A percentile compares a stretch with the other conserved stretches of the same genome.
Conservation (phyloP, 2,797 vertebrate genomes). For the Lophotriccus pileatus region DNA sequence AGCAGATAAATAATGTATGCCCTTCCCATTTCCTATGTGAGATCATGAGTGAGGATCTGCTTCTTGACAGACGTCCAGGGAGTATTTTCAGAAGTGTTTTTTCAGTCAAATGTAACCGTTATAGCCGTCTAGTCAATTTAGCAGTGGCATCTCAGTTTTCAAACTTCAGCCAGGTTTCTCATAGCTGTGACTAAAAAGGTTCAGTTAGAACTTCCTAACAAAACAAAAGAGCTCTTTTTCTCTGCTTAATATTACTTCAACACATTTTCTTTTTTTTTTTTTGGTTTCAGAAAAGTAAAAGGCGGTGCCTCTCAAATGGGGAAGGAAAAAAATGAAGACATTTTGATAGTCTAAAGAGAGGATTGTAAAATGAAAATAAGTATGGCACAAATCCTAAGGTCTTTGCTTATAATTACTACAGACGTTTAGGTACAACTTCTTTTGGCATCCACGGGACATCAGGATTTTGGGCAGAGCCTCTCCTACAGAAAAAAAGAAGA, state of each 20-base stretch:
- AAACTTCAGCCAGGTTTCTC: slow-evolving; percentile 37
- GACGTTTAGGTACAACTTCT: background rate
- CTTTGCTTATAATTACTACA: background rate
- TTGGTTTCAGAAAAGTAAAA: background rate
- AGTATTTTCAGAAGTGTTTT: slow-evolving; percentile 43
- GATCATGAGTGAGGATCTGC: slow-evolving; percentile 34
- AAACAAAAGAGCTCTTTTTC: slow-evolving; percentile 25
- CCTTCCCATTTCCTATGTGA: slow-evolving; percentile 39
- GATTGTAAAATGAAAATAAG: background rate
- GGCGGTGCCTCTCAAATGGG: background rate
- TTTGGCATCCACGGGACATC: background rate
- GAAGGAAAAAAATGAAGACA: background rate
- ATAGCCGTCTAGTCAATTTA: slow-evolving; percentile 16
- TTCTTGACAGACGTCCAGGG: slow-evolving; percentile 28
- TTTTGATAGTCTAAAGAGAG: background rate
- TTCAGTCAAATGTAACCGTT: slow-evolving; percentile 21
- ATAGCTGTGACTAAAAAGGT: background rate
- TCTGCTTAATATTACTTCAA: background rate
- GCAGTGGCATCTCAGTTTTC: slow-evolving; percentile 40
- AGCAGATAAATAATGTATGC: slow-evolving; percentile 36
- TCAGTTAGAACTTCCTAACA: background rate
- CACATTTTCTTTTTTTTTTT: background rate
- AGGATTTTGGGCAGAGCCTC: background rate
- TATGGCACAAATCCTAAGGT: background rate
- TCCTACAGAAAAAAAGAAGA: background rate